Evolutionary conservation across 2,797 vertebrate species (phyloP), one percentile per base, ranked within the genome.

Genomic region (Rhadinocentrus ornatus): DNA sequence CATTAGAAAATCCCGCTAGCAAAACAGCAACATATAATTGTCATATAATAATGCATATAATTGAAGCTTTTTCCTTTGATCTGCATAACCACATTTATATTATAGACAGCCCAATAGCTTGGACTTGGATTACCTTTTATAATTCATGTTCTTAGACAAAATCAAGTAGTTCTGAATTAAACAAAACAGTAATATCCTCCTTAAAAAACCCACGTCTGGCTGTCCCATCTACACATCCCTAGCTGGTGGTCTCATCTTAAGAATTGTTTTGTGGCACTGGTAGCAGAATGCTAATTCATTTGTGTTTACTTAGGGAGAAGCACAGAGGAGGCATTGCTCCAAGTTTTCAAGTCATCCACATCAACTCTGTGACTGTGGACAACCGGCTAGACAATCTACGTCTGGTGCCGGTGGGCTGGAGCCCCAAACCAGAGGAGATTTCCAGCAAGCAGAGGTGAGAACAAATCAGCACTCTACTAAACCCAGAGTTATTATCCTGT

Each of bases 331-430:
- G 97, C 69, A 96, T 99, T 0, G 98, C 98, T 10, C 96, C 96
- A 3, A 97, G 97, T 52, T 99, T 99, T 67, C 97, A 98, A 92
- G 97, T 99, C 61, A 96, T 98, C 50, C 98, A 99, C 64, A 96
- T 99, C 80, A 99, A 99, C 56, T 96, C 95, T 0, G 98, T 99
- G 71, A 99, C 98, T 0, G 98, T 99, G 78, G 98, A 99, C 92
- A 99, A 99, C 88, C 94, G 98, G 63, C 92, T 99, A 68, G 98
- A 99, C 93, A 99, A 99, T 85, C 88, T 99, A 77, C 95, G 97
- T 78, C 93, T 99, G 16, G 97, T 98, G 68, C 97, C 97, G 0
- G 95, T 96, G 86, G 97, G 97, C 0, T 97, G 97, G 96, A 96
- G 96, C 78, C 97, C 97, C 66, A 97, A 96, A 86, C 96, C 96